Evolutionary conservation across 2,888 invertebrate genomes (phyloP).

Genomic region (Acanthosepion esculentum): DNA sequence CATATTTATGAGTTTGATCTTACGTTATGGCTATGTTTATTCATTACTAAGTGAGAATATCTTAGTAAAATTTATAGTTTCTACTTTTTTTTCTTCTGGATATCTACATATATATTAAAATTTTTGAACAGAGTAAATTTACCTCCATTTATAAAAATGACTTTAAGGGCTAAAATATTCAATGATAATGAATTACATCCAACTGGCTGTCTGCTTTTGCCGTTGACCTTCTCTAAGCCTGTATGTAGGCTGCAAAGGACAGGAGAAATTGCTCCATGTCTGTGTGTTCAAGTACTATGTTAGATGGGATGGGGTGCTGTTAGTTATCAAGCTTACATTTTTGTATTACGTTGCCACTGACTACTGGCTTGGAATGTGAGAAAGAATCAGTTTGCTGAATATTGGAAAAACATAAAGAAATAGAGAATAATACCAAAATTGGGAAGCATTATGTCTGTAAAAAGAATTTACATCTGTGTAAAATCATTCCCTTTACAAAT

Average conservation of each 20-base stretch:
- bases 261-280: neutral
- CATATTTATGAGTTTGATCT: neutral
- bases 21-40: neutral
- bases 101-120: neutral
- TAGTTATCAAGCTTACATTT: neutral
- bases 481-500: neutral
- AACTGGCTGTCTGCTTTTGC: neutral
- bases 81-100: neutral
- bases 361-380: neutral
- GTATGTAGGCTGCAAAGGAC: neutral
- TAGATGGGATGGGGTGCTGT: neutral
- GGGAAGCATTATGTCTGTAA: neutral
- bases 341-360: neutral
- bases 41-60: neutral
- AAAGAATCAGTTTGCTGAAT: neutral
- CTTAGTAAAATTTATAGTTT: neutral
- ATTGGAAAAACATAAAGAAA: neutral
- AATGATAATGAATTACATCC: neutral
- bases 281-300: neutral
- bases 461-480: neutral
- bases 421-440: neutral
- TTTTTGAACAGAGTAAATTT: neutral
- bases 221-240: neutral
- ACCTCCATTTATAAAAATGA: neutral
- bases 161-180: neutral